Base-by-base conservation (phyloP, 2,888 invertebrate genomes). In the Hydrotaea diabolus region DNA sequence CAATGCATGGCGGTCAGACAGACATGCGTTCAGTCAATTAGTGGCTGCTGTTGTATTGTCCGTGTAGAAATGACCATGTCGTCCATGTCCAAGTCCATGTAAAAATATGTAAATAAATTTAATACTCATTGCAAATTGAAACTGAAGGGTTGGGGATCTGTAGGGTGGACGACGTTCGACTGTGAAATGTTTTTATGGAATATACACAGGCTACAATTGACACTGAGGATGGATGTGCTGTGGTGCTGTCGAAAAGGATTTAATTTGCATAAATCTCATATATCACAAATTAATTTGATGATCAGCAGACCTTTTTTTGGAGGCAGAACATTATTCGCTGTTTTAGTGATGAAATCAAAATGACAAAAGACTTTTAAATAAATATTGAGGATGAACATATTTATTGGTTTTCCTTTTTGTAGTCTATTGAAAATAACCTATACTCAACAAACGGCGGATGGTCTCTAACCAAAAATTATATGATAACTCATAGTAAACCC, bases 201-300 rank as follows among this genome's bases (percentile, higher is more conserved):
- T 2, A n/a, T n/a, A n/a, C n/a, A 49, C 15, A 49, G n/a, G 49
- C 49, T 4, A 49, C 49, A 49, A 15, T n/a, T n/a, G n/a, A 13
- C n/a, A 0, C 49, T 49, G n/a, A n/a, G n/a, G 43, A 9, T 31
- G n/a, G 13, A 49, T 49, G 2, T 49, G 49, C n/a, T 31, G 59
- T 26, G 59, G 3, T 62, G 36, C 15, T 15, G 59, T 49, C 49
- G 57, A 76, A 53, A 59, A 64, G 11, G 49, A 39, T 26, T 36
- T 31, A 59, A 81, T 81, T 80, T 81, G 64, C 72, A 81, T 84
- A 81, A 84, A 84, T 84, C 84, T 76, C 78, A 81, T 84, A 84
- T 75, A 81, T 84, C 81, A 84, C 76, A 77, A 79, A 73, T 85
- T 82, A 82, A 82, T 82, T 85, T 82, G 73, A 73, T 85, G 79